phyloP scores from a whole-genome alignment of 2,113 vertebrate genomes.

The Lepisosteus oculatus region DNA sequence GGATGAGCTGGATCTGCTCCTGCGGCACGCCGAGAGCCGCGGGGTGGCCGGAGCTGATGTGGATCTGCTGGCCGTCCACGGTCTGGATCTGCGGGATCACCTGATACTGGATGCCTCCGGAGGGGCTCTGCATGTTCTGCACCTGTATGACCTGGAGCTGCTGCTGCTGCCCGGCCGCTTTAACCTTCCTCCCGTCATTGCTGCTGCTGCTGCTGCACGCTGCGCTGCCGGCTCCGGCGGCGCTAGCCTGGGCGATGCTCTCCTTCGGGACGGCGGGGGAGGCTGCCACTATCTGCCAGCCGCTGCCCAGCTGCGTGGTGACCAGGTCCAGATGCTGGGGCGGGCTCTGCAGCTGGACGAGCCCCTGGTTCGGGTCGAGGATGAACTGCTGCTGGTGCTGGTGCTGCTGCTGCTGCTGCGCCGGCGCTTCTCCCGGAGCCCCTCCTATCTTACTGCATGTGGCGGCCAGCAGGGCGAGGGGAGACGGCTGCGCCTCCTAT shows the following conservation, averaged over 20 bases:
- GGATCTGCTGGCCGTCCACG: slow-evolving; percentile 91
- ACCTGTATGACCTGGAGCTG: slow-evolving; percentile 94
- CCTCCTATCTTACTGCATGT: slow-evolving; percentile 99
- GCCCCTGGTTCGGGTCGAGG: slow-evolving; percentile 88
- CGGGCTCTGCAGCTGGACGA: slow-evolving; percentile 87
- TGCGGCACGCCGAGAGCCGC: slow-evolving; percentile 69
- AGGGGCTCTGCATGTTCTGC: slow-evolving; percentile 80
- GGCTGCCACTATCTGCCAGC: slow-evolving; percentile 93
- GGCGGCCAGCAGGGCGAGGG: slow-evolving; percentile 93
- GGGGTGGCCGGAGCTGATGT: slow-evolving; percentile 79
- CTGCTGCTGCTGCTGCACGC: slow-evolving; percentile 72
- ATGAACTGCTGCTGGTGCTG: slow-evolving; percentile 85
- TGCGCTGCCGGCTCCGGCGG: slow-evolving; percentile 61
- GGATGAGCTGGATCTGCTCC: slow-evolving; percentile 94
- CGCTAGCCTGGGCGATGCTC: slow-evolving; percentile 71
- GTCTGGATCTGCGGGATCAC: slow-evolving; percentile 97
- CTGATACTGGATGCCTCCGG: slow-evolving; percentile 91
- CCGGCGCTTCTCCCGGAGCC: slow-evolving; percentile 80
- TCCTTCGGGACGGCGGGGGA: slow-evolving; percentile 86
- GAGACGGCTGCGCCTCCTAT: slow-evolving; percentile 96
- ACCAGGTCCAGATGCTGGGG: slow-evolving; percentile 93
- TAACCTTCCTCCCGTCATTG: slow-evolving; percentile 79
- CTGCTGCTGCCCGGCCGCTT: slow-evolving; percentile 62
- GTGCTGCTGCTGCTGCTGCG: slow-evolving; percentile 79
- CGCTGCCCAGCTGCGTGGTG: slow-evolving; percentile 90